Evolutionary conservation across 2,888 invertebrate genomes (phyloP), one percentile per base, ranked within the genome.

Genomic region (Dynastes hyllus): DNA sequence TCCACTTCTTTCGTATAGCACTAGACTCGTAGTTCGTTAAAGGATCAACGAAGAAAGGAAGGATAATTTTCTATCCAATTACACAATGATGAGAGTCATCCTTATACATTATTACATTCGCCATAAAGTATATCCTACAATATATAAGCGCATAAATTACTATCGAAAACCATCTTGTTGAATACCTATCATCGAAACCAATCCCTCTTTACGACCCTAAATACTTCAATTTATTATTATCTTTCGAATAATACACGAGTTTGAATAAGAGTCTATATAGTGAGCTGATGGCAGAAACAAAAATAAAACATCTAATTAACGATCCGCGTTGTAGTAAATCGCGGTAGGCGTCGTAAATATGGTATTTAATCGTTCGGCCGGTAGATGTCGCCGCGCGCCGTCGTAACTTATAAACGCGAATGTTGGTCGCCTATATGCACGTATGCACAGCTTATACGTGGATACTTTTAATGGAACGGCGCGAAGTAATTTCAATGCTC

Each of bases 251-350:
- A 63, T 63, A 63, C 63, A 37, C 29, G 63, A 3, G 63, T 29
- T 27, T 63, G 27, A 32, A 63, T 63, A 63, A 8, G 27, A 37
- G 32, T 37, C 32, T 4, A 37, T 32, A 27, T n/a, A 32, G 63
- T 9, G 27, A 11, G 32, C 45, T 40, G 65, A 65, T 40, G 40
- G 22, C 9, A 9, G 32, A 11, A 67, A 50, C 67, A 67, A 67
- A 67, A 67, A 22, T 50, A 67, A 67, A 67, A 67, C 67, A 8
- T 22, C 45, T 67, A 67, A 67, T 67, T 67, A 67, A 67, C 50
- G 50, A 50, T 22, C 8, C 67, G 67, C 67, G 67, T 32, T 22
- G 58, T 16, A 13, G 37, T 58, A 73, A 73, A 73, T 73, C 40
- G 40, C 58, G 58, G 58, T 55, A 58, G 58, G 40, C 22, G 55